Conservation (phyloP, 2,797 vertebrate species). For the Tragopan temminckii region DNA sequence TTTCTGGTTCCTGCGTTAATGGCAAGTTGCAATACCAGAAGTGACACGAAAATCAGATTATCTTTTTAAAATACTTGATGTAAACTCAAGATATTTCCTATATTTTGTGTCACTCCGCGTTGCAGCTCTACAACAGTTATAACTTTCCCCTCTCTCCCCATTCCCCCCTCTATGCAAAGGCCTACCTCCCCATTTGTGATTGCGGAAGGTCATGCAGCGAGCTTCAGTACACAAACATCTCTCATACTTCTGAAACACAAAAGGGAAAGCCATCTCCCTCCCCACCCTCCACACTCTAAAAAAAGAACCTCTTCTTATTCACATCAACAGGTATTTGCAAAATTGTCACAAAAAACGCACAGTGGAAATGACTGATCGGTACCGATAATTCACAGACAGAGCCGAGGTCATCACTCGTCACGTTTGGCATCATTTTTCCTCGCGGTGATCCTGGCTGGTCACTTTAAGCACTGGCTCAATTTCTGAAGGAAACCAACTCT, state of each 20-base stretch:
- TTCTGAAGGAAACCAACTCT: slow-evolving; percentile 75
- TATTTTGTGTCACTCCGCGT: slow-evolving; percentile 63
- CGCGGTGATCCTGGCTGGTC: slow-evolving; percentile 73
- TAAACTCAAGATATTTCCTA: slow-evolving; percentile 45
- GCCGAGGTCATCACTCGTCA: slow-evolving; percentile 75
- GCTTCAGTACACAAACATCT: slow-evolving; percentile 74
- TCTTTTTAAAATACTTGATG: slow-evolving; percentile 59
- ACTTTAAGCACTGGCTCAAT: slow-evolving; percentile 77
- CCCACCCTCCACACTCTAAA: slow-evolving; percentile 45
- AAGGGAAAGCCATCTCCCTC: not conserved
- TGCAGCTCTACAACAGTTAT: slow-evolving; percentile 57
- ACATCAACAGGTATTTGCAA: slow-evolving; percentile 62
- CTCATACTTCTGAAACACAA: slow-evolving; percentile 58
- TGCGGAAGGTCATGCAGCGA: slow-evolving; percentile 62
- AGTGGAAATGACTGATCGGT: slow-evolving; percentile 78
- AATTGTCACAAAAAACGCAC: slow-evolving; percentile 78
- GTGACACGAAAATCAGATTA: slow-evolving; percentile 70
- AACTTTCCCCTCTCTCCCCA: slow-evolving; percentile 64
- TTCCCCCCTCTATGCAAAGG: slow-evolving; percentile 60
- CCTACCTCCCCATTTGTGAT: slow-evolving; percentile 75
- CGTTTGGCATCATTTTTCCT: slow-evolving; percentile 77
- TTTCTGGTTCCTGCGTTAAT: slow-evolving; percentile 67
- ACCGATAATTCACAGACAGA: slow-evolving; percentile 73
- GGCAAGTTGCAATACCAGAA: slow-evolving; percentile 70
- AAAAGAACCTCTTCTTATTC: slow-evolving; percentile 61